phyloP scores from a whole-genome alignment of 2,888 invertebrate genomes.

The Acanthoscelides obtectus region DNA sequence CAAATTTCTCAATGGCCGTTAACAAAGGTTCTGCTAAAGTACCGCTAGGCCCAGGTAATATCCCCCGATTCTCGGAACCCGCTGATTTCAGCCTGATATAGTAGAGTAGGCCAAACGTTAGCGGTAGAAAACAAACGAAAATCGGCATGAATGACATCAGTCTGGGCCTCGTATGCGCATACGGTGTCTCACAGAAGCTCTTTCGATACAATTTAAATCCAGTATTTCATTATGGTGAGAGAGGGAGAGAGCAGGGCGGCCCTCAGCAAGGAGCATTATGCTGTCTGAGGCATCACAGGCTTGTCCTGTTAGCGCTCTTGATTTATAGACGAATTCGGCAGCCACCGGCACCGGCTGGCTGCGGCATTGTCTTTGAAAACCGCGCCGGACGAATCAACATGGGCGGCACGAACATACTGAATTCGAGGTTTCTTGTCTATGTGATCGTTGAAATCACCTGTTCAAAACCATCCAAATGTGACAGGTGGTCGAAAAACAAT shows the following conservation, averaged over 20 bases:
- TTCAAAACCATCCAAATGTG: not conserved
- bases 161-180: not conserved
- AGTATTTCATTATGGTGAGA: constrained; percentile 44
- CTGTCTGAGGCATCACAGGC: constrained; percentile 40
- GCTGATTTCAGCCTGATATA: not conserved
- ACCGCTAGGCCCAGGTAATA: not conserved
- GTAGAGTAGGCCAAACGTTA: constrained; percentile 1
- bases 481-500: no score
- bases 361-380: constrained; percentile 8
- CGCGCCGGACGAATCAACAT: not conserved
- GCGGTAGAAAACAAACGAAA: constrained; percentile 23
- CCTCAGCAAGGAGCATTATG: constrained; percentile 34
- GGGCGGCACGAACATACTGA: not conserved
- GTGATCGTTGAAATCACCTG: not conserved
- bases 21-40: not conserved
- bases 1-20: not conserved
- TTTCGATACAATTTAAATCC: constrained; percentile 44
- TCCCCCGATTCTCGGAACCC: not conserved
- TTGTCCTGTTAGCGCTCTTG: constrained; percentile 45
- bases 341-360: constrained; percentile 11
- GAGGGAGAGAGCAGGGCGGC: not conserved
- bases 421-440: not conserved
- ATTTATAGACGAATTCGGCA: constrained; percentile 43
- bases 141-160: constrained; percentile 37
- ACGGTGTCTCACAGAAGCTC: constrained; percentile 27